Percentiles rank a stretch among this genome's conserved stretches.
phyloP scores from a whole-genome alignment of 1,140 invertebrate genomes.

The Drosophila pruinosa region DNA sequence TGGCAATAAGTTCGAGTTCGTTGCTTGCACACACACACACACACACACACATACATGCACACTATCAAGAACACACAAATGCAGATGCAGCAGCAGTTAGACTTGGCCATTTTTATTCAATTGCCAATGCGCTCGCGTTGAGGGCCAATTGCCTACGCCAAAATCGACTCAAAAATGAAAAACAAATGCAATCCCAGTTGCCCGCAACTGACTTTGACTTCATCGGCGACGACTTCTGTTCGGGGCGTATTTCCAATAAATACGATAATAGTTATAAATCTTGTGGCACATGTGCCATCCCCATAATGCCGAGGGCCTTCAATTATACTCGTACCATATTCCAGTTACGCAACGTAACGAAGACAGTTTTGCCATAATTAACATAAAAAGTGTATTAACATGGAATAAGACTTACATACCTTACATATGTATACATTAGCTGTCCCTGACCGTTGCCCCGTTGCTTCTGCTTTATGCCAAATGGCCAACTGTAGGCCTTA shows the following conservation, averaged over 20 bases:
- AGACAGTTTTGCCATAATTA: slow-evolving; percentile 11
- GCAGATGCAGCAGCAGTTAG: slow-evolving; percentile 26
- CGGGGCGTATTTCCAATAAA: neutral
- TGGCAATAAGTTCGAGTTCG: slow-evolving; percentile 72
- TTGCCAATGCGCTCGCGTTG: slow-evolving; percentile 10
- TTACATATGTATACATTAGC: too few relatives aligned
- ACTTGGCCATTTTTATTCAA: slow-evolving; percentile 13
- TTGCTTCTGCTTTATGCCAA: neutral
- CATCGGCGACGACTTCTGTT: neutral
- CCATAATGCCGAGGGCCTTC: neutral
- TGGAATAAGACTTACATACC: neutral
- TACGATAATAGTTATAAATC: slow-evolving; percentile 6
- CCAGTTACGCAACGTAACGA: slow-evolving; percentile 16
- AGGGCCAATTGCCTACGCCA: slow-evolving; percentile 15
- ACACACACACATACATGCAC: neutral
- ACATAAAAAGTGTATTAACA: slow-evolving; percentile 23
- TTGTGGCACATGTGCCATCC: neutral
- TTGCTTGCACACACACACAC: slow-evolving; percentile 44
- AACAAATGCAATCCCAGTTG: neutral
- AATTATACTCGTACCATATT: too few relatives aligned
- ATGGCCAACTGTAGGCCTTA: neutral
- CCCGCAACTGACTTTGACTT: neutral
- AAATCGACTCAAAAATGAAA: neutral
- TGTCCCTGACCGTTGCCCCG: slow-evolving; percentile 7
- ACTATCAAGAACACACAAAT: slow-evolving; percentile 1